Base-by-base conservation (phyloP, 2,113 vertebrate genomes). In the Gambusia holbrooki region DNA sequence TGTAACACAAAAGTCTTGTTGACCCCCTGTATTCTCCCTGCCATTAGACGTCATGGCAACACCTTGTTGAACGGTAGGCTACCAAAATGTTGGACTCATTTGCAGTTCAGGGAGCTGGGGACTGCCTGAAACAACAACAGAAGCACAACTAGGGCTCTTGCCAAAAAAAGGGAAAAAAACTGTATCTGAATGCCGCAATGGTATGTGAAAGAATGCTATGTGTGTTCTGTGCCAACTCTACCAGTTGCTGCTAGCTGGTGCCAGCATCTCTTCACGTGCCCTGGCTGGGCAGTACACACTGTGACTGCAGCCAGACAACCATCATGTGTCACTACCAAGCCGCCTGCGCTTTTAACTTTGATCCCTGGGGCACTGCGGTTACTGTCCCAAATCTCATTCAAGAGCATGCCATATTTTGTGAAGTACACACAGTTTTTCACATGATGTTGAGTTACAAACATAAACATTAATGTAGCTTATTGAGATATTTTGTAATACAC, bases 191-290 rank as follows among this genome's bases (percentile, higher is more conserved):
- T 88, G 89, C 82, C 88, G 88, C 84, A 81, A 66, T 88, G 88
- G 80, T 90, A 92, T 95, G 94, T 93, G 85, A 90, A 92, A 94
- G 93, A 94, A 95, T 94, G 91, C 83, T 79, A 69, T 77, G 71
- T 73, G 71, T 67, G 73, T 79, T 78, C 69, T 28, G 88, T 95
- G 93, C 93, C 94, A 95, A 90, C 80, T 92, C 87, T 74, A 82
- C 83, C 87, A 83, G 85, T 92, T 92, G 92, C 90, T 45, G 68
- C 51, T 84, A 76, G 66, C 74, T 76, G 67, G 80, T 94, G 94
- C 91, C 93, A 94, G 85, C 71, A 12, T 17, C 63, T 62, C 61
- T 65, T 79, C 69, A 73, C 64, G 42, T 81, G 74, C 61, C 67
- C 69, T 87, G 81, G 71, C 79, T 68, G 60, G 81, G 62, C 78